phyloP scores from a whole-genome alignment of 2,113 vertebrate genomes.

The Rhabdomys dilectus region DNA sequence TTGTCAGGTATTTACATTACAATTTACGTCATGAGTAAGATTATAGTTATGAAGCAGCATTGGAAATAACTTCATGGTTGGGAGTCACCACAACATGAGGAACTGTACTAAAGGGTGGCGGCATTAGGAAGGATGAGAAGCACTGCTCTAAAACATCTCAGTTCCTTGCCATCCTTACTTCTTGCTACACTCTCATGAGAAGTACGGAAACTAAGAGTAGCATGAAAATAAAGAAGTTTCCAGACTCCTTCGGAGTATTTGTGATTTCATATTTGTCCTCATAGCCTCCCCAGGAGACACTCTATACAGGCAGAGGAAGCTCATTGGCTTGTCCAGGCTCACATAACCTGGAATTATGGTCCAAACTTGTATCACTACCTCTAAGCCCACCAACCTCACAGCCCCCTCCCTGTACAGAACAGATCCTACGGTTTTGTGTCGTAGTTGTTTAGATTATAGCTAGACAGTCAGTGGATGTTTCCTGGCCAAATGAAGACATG shows the following conservation, averaged over 20 bases:
- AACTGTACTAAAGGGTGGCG: neutral
- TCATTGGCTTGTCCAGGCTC: neutral
- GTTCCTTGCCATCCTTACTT: neutral
- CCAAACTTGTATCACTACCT: neutral
- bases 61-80: neutral
- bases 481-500: neutral
- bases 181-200: slow-evolving; percentile 21
- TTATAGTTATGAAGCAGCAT: neutral
- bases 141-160: neutral
- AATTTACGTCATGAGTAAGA: too few species aligned
- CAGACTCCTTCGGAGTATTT: neutral
- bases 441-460: neutral
- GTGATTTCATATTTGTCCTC: neutral
- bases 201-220: neutral
- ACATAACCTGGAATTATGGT: neutral
- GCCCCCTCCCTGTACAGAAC: neutral
- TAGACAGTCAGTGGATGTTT: neutral
- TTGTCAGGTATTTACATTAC: neutral
- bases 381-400: neutral
- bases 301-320: neutral
- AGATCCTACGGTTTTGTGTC: neutral
- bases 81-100: neutral
- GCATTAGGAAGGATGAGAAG: neutral
- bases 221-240: neutral
- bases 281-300: neutral